Evolutionary conservation across 2,113 vertebrate species (phyloP).

Genomic region (Collichthys lucidus): DNA sequence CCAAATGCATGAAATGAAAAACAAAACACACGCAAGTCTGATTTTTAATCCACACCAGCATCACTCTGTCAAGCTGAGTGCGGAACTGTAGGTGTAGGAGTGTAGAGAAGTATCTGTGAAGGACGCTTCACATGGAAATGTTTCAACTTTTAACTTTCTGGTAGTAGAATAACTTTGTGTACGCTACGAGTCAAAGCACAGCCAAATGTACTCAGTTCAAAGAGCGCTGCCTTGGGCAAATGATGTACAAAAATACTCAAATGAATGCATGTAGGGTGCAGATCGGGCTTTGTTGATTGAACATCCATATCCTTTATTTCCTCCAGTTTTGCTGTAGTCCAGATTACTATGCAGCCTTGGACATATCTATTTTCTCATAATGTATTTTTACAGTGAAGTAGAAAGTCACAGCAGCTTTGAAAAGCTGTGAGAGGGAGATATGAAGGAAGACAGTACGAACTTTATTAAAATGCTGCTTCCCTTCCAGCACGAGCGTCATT

Average conservation of each 20-base stretch:
- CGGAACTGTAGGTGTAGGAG: neutral
- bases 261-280: neutral
- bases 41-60: slow-evolving; percentile 18
- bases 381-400: slow-evolving; percentile 37
- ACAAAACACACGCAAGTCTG: neutral
- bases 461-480: slow-evolving; percentile 26
- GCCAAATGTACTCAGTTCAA: slow-evolving; percentile 20
- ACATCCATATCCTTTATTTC: slow-evolving; percentile 14
- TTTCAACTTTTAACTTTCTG: slow-evolving; percentile 30
- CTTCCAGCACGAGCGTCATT: neutral
- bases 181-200: slow-evolving; percentile 7
- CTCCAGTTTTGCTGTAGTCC: slow-evolving; percentile 1
- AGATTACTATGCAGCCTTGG: slow-evolving; percentile 12
- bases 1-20: slow-evolving; percentile 27
- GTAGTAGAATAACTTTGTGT: neutral
- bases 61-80: neutral
- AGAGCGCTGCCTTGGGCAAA: slow-evolving; percentile 20
- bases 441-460: slow-evolving; percentile 18
- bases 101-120: neutral
- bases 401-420: slow-evolving; percentile 11
- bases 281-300: slow-evolving; percentile 36
- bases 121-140: slow-evolving; percentile 23
- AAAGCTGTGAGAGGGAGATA: slow-evolving; percentile 46
- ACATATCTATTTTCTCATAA: slow-evolving; percentile 11
- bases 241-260: neutral